Evolutionary conservation across 1,140 invertebrate species (phyloP).

Genomic region (Papilio helenus): DNA sequence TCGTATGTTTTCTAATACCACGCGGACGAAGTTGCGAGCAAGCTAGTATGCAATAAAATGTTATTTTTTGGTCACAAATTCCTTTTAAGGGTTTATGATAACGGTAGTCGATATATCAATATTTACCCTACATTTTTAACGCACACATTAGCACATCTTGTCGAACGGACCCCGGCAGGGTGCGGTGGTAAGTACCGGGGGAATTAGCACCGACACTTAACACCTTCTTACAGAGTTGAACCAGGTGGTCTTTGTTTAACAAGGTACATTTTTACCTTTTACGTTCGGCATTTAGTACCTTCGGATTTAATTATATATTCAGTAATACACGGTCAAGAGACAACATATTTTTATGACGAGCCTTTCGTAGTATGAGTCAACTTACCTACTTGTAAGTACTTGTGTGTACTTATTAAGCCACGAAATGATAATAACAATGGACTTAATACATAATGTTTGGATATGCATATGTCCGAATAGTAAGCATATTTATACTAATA

Average conservation of each 20-base stretch:
- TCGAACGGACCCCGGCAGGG: slow-evolving; percentile 47
- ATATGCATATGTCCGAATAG: too few species aligned
- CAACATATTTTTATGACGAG: background rate
- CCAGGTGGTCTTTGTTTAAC: slow-evolving; percentile 74
- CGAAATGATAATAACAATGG: background rate
- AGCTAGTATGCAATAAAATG: too few species aligned
- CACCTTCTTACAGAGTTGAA: slow-evolving; percentile 55
- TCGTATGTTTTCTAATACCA: too few species aligned
- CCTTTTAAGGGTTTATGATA: slow-evolving; percentile 9
- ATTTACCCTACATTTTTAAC: slow-evolving; percentile 59
- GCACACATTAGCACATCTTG: slow-evolving; percentile 55
- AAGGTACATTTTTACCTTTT: slow-evolving; percentile 46
- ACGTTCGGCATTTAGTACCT: slow-evolving; percentile 37
- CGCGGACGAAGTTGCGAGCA: too few species aligned
- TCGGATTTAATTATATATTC: slow-evolving; percentile 21
- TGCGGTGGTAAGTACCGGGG: slow-evolving; percentile 52
- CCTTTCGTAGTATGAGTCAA: background rate
- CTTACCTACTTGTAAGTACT: slow-evolving; percentile 1
- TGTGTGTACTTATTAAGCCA: background rate
- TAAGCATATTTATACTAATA: too few species aligned
- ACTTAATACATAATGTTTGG: background rate
- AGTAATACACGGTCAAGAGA: slow-evolving; percentile 16
- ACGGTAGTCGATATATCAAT: slow-evolving; percentile 40
- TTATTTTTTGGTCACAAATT: background rate
- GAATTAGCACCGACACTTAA: slow-evolving; percentile 68